Evolutionary conservation across 2,888 invertebrate genomes (phyloP).

Genomic region (Tetanocera ferruginea): DNA sequence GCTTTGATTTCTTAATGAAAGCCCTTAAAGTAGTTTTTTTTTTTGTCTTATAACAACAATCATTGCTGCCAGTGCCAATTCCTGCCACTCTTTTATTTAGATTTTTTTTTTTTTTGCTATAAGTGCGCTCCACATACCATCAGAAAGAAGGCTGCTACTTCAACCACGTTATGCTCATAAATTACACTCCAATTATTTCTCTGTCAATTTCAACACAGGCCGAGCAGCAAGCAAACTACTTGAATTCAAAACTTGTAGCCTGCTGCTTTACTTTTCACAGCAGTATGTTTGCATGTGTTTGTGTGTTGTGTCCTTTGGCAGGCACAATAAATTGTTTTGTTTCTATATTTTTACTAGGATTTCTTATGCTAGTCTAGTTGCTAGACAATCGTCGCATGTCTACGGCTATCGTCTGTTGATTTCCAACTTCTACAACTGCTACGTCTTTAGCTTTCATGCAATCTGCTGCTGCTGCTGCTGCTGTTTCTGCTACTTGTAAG

Average conservation of each 20-base stretch:
- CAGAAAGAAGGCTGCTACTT: not conserved
- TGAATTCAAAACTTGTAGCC: constrained; percentile 56
- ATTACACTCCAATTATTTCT: constrained; percentile 65
- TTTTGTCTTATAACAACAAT: too few relatives aligned
- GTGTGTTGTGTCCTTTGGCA: constrained; percentile 8
- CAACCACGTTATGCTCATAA: constrained; percentile 53
- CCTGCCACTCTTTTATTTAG: not conserved
- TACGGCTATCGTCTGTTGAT: constrained; percentile 30
- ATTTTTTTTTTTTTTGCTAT: not conserved
- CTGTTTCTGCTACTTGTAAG: not conserved
- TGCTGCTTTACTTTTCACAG: constrained; percentile 45
- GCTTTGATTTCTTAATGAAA: too few relatives aligned
- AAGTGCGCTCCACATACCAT: too few relatives aligned
- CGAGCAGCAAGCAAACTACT: constrained; percentile 30
- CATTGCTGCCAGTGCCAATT: not conserved
- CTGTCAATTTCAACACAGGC: constrained; percentile 64
- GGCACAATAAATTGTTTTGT: constrained; percentile 46
- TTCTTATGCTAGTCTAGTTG: constrained; percentile 14
- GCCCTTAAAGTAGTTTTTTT: too few relatives aligned
- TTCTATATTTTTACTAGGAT: not conserved
- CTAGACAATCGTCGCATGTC: constrained; percentile 32
- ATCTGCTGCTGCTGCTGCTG: not conserved
- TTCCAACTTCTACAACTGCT: constrained; percentile 16
- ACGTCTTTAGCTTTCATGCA: not conserved
- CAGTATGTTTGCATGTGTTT: not conserved